Percentiles rank a stretch among this genome's conserved stretches.
Conservation (phyloP, 2,797 vertebrate genomes). For the Pseudochirops corinnae region DNA sequence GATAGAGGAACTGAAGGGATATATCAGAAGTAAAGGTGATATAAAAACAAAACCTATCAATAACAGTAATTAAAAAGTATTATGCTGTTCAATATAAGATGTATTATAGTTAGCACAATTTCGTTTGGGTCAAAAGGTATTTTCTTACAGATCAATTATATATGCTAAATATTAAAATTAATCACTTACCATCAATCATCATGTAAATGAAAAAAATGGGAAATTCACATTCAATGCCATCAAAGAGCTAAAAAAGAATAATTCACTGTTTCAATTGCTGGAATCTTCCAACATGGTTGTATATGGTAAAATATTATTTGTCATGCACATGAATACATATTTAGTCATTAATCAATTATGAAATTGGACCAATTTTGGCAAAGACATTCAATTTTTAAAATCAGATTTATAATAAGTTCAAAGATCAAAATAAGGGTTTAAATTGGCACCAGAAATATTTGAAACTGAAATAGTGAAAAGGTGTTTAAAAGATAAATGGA, state of each 20-base stretch:
- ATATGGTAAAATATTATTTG: slow-evolving; percentile 3
- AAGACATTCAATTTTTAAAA: neutral
- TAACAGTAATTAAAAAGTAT: neutral
- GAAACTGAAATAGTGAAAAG: slow-evolving; percentile 58
- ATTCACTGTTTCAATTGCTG: slow-evolving; percentile 28
- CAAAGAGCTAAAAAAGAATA: slow-evolving; percentile 92
- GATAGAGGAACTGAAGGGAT: neutral
- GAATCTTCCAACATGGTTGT: slow-evolving; percentile 8
- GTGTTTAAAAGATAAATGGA: neutral
- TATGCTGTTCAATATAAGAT: neutral
- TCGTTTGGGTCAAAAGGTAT: slow-evolving; percentile 24
- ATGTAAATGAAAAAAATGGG: slow-evolving; percentile 98
- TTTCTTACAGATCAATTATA: slow-evolving; percentile 27
- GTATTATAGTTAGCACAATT: slow-evolving; percentile 15
- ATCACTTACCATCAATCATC: slow-evolving; percentile 97
- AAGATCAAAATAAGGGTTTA: slow-evolving; percentile 10
- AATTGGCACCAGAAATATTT: slow-evolving; percentile 3
- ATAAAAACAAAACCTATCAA: neutral
- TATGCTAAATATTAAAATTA: slow-evolving; percentile 41
- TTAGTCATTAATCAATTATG: slow-evolving; percentile 22
- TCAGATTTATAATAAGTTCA: slow-evolving; percentile 21
- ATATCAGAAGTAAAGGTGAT: neutral
- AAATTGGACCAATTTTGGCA: slow-evolving; percentile 2
- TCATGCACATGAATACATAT: slow-evolving; percentile 10
- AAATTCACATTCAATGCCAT: slow-evolving; percentile 99